These are phyloP conservation scores for Notodonta dromedarius DNA, from an alignment of 2,888 invertebrate genomes.

Conservation along the genomic window DNA sequence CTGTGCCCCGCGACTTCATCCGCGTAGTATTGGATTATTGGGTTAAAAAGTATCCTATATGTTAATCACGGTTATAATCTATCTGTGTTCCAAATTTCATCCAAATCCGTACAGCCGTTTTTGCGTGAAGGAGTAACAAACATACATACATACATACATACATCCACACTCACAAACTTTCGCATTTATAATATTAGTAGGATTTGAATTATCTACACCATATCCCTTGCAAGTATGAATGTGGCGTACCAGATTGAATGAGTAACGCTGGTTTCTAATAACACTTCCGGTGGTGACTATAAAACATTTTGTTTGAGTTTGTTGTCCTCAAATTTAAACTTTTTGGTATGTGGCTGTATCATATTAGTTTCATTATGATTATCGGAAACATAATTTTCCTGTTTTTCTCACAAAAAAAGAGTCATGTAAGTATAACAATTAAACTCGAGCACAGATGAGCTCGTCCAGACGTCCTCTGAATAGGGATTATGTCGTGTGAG, in stretches of 20 bases:
- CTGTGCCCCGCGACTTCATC: no score
- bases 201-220: background rate
- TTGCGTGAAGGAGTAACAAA: no score
- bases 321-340: no score
- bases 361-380: background rate
- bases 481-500: constrained; percentile 33
- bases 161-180: no score
- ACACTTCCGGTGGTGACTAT: background rate
- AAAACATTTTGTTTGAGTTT: background rate
- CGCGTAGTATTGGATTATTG: no score
- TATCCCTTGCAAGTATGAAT: background rate
- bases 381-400: background rate
- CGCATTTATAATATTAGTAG: no score
- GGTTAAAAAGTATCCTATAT: no score
- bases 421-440: constrained; percentile 9
- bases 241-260: background rate
- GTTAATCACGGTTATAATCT: no score
- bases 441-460: constrained; percentile 15
- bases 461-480: constrained; percentile 38
- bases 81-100: no score
- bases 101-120: no score
- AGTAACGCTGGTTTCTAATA: constrained; percentile 4
- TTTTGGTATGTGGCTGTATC: no score
- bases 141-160: no score
- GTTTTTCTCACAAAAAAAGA: background rate